Conservation (phyloP, 2,888 invertebrate species). For the Spilosoma lubricipeda region DNA sequence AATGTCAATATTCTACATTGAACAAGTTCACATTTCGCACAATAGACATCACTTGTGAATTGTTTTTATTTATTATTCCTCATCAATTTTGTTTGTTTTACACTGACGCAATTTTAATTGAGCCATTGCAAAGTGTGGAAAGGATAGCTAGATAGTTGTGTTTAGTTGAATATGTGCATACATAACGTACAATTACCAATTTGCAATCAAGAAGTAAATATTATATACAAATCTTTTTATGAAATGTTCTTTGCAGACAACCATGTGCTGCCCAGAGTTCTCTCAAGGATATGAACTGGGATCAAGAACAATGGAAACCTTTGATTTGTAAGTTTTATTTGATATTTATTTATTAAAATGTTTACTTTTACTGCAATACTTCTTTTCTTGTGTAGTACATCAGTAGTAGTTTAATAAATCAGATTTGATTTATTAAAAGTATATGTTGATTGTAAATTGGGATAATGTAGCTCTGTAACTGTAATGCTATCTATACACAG, state of each 20-base stretch:
- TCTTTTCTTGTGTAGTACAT: not conserved
- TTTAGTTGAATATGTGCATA: not conserved
- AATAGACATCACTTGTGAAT: no score
- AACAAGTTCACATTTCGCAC: no score
- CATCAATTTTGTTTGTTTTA: no score
- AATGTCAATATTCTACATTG: no score
- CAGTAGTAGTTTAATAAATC: no score
- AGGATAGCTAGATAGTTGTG: not conserved
- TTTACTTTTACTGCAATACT: not conserved
- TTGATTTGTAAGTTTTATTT: slow-evolving; percentile 88
- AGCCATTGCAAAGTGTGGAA: no score
- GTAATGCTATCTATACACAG: no score
- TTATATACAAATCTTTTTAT: not conserved
- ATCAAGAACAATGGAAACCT: slow-evolving; percentile 99
- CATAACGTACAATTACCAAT: not conserved
- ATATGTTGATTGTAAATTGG: no score
- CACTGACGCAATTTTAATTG: no score
- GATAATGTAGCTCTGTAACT: no score
- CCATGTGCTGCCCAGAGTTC: slow-evolving; percentile 99
- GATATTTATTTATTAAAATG: not conserved
- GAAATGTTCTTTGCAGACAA: slow-evolving; percentile 84
- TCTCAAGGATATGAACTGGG: slow-evolving; percentile 99
- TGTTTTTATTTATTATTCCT: no score
- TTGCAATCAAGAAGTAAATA: not conserved
- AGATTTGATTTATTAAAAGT: no score